Evolutionary conservation across 2,113 vertebrate species (phyloP).

Genomic region (Vimba vimba): DNA sequence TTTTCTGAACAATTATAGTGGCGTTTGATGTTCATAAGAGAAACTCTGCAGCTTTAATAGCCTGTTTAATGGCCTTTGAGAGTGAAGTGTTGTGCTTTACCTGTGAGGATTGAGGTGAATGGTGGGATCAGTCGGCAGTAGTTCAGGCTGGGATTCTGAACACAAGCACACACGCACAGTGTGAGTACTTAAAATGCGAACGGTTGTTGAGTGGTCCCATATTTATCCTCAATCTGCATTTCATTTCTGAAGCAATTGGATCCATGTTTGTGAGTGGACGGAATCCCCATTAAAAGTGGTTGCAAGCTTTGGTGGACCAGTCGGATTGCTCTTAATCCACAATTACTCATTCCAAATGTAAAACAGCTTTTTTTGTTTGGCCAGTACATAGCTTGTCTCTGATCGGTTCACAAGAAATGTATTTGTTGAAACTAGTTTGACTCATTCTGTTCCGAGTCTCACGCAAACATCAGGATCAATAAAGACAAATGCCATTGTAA

Average conservation of each 20-base stretch:
- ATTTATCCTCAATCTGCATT: constrained; percentile 67
- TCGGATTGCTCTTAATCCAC: not conserved
- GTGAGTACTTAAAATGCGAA: constrained; percentile 42
- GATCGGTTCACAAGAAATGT: not conserved
- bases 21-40: constrained; percentile 5
- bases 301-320: constrained; percentile 48
- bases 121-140: not conserved
- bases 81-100: not conserved
- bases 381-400: constrained; percentile 25
- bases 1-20: constrained; percentile 25
- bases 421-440: constrained; percentile 57
- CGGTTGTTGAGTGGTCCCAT: constrained; percentile 34
- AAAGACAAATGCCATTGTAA: constrained; percentile 54
- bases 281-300: constrained; percentile 62
- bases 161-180: constrained; percentile 55
- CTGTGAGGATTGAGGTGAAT: not conserved
- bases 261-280: constrained; percentile 63
- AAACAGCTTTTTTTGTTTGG: constrained; percentile 16
- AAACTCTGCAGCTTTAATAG: not conserved
- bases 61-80: not conserved
- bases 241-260: constrained; percentile 65
- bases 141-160: not conserved
- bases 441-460: constrained; percentile 45
- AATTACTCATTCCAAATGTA: constrained; percentile 10
- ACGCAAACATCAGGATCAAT: constrained; percentile 56